Conservation (phyloP, 2,797 vertebrate genomes). For the Cyclura pinguis region DNA sequence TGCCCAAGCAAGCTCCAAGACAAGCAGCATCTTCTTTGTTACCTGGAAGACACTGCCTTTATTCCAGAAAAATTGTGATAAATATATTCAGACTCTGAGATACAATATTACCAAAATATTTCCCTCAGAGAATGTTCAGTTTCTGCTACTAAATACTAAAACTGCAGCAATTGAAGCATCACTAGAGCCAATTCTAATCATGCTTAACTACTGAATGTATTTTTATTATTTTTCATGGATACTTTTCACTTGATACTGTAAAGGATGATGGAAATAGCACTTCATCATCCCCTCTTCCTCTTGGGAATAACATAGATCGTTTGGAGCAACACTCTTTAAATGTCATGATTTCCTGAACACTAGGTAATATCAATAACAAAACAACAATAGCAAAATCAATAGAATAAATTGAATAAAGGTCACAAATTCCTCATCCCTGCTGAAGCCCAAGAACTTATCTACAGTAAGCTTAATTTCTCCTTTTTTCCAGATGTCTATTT, state of each 20-base stretch:
- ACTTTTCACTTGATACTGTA: not conserved
- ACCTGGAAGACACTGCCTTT: constrained; percentile 4
- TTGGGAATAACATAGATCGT: not conserved
- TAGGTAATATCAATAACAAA: not conserved
- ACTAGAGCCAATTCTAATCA: not conserved
- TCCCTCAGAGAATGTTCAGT: not conserved
- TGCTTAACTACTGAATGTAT: not conserved
- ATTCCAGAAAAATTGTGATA: not conserved
- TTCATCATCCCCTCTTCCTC: not conserved
- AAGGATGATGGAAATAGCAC: not conserved
- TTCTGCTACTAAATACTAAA: not conserved
- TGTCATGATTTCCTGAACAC: not conserved
- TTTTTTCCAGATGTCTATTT: not conserved
- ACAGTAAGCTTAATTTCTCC: not conserved
- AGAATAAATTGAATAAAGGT: too few species aligned
- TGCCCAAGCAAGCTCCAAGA: constrained; percentile 2
- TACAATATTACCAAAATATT: not conserved
- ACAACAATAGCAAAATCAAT: not conserved
- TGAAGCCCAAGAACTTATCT: too few species aligned
- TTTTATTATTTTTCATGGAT: not conserved
- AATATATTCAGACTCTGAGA: not conserved
- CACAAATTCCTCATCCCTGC: not conserved
- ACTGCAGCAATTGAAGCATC: not conserved
- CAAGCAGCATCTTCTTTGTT: constrained; percentile 28
- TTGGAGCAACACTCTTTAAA: not conserved